Evolutionary conservation across 2,888 invertebrate genomes (phyloP), one percentile per base, ranked within the genome.

Genomic region (Lasioglossum calceatum): DNA sequence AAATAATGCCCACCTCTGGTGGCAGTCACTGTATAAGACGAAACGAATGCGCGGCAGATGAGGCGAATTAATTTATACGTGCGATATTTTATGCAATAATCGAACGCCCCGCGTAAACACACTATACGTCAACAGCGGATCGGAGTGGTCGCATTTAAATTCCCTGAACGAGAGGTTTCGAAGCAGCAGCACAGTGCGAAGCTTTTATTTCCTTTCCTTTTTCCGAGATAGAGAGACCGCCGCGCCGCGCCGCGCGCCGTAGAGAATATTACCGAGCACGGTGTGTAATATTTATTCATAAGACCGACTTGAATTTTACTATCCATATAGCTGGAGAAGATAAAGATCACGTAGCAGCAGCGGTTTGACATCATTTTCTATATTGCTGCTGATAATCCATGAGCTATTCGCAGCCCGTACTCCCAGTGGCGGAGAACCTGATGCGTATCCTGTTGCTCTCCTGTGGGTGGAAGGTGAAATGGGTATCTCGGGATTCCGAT

Each of bases 351-450:
- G 70, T 70, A 70, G 70, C 36, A 39, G 70, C 39, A 23, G 39
- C 70, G 39, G 70, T 70, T 70, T 23, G 39, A 70, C 70, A 70
- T 70, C n/a, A 75, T 54, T 75, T 70, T 70, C 70, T 42, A 39
- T 70, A 70, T 39, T n/a, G 36, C 70, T 4, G 70, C 39, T 70
- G 70, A 70, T 70, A 70, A 70, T 70, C 39, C 39, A 39, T 4
- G 23, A 39, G 70, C 70, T 70, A 70, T 70, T 39, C 70, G 70
- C n/a, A 39, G 23, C 10, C 39, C 39, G 70, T 70, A 42, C 39
- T 42, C 70, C 39, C 70, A 39, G 39, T 8, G 12, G 39, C 23
- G 2, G 8, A 70, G 10, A 70, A 36, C n/a, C 39, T 10, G 70
- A 70, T 23, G 70, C 39, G 70, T 39, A 23, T 36, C 67, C 67